phyloP scores from a whole-genome alignment of 1,140 invertebrate species.

The Heterodera schachtii region DNA sequence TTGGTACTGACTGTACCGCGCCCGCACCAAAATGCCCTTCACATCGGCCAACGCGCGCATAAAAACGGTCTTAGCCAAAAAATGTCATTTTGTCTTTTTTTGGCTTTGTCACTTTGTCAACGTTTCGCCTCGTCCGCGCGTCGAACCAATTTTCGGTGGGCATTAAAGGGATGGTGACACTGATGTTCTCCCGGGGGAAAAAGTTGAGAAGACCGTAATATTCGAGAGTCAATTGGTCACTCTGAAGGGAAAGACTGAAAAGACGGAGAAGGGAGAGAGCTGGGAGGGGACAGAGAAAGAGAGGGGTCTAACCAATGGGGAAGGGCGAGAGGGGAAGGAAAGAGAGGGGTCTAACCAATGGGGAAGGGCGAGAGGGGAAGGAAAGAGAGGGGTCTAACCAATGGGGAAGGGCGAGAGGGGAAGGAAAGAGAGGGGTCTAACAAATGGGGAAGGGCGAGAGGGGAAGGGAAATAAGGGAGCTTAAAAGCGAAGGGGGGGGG shows the following conservation, averaged over 20 bases:
- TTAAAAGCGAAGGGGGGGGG: too few relatives aligned
- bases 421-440: too few relatives aligned
- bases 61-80: constrained; percentile 72
- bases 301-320: too few relatives aligned
- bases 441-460: neutral
- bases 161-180: constrained; percentile 70
- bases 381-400: too few relatives aligned
- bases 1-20: constrained; percentile 90
- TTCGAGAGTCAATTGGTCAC: constrained; percentile 71
- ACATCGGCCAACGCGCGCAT: constrained; percentile 81
- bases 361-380: too few relatives aligned
- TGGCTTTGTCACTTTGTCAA: constrained; percentile 70
- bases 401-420: too few relatives aligned
- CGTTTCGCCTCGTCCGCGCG: constrained; percentile 65
- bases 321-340: too few relatives aligned
- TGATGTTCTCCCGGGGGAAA: constrained; percentile 60
- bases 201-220: constrained; percentile 62
- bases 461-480: too few relatives aligned
- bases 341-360: too few relatives aligned
- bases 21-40: constrained; percentile 79
- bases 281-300: neutral
- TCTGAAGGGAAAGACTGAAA: constrained; percentile 61
- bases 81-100: neutral
- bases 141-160: constrained; percentile 65
- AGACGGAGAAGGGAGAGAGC: neutral